phyloP scores from a whole-genome alignment of 2,113 vertebrate species.

The Podarcis raffonei region DNA sequence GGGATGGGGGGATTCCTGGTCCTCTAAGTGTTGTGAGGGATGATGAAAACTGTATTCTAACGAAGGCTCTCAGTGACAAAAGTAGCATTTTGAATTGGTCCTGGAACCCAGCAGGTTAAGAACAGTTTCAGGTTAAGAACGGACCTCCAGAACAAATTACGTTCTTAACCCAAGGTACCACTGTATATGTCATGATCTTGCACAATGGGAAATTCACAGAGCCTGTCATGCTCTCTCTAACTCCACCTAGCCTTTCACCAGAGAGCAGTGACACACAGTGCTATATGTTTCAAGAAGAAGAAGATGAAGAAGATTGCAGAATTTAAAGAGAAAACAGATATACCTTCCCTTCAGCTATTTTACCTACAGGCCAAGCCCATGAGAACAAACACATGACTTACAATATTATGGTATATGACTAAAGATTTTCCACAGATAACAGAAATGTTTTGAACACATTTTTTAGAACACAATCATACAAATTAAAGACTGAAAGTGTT shows the following conservation, averaged over 20 bases:
- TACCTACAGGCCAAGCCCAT: neutral
- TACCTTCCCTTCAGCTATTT: neutral
- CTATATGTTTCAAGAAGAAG: neutral
- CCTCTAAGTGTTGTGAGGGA: no score
- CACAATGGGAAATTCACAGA: neutral
- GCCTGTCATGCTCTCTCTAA: neutral
- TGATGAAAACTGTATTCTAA: no score
- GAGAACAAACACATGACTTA: neutral
- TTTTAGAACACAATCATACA: conserved; percentile 49
- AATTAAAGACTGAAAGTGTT: conserved; percentile 54
- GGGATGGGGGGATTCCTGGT: neutral
- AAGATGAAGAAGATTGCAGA: no score
- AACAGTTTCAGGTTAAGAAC: no score
- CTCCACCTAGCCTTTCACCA: neutral
- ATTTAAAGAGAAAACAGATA: neutral
- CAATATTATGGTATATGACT: neutral
- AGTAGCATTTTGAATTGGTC: no score
- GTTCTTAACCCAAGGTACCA: no score
- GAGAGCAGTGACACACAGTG: neutral
- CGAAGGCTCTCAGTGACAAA: no score
- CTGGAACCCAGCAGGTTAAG: no score
- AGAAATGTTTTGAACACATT: conserved; percentile 4
- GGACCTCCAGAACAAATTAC: no score
- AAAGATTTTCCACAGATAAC: neutral
- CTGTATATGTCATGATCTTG: neutral